Evolutionary conservation across 2,113 vertebrate genomes (phyloP).

Genomic region (Chionodraco myersi): DNA sequence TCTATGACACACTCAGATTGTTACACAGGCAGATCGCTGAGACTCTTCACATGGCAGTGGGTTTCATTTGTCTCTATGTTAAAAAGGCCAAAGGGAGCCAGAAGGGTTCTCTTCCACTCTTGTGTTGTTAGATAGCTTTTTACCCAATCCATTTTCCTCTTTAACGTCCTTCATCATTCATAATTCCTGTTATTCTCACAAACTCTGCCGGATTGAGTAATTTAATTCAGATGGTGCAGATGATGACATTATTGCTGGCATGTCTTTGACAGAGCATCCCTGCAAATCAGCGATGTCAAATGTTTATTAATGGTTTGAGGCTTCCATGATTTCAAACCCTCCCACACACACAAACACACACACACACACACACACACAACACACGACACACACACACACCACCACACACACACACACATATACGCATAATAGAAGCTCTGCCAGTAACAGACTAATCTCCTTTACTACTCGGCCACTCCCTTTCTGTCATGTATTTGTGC

Average conservation of each 20-base stretch:
- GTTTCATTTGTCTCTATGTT: constrained; percentile 70
- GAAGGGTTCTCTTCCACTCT: constrained; percentile 41
- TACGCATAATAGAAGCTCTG: constrained; percentile 41
- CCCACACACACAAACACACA: constrained; percentile 21
- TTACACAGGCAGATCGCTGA: constrained; percentile 62
- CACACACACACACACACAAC: constrained; percentile 10
- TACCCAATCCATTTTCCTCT: constrained; percentile 37
- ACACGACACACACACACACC: constrained; percentile 28
- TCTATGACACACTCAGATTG: constrained; percentile 44
- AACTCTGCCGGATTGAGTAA: constrained; percentile 22
- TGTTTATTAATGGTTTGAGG: constrained; percentile 62
- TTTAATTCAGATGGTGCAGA: constrained; percentile 34
- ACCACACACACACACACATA: constrained; percentile 28
- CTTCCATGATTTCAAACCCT: constrained; percentile 53
- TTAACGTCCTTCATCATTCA: constrained; percentile 29
- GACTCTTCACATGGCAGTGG: constrained; percentile 48
- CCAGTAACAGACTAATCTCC: constrained; percentile 61
- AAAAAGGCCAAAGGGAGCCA: constrained; percentile 62
- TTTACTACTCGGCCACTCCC: constrained; percentile 61
- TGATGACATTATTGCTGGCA: constrained; percentile 45
- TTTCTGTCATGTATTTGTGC: constrained; percentile 58
- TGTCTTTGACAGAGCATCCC: constrained; percentile 41
- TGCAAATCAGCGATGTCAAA: constrained; percentile 50
- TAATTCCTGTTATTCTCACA: constrained; percentile 29
- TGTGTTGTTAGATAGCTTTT: constrained; percentile 13